Evolutionary conservation across 2,113 vertebrate species (phyloP), one percentile per base, ranked within the genome.

Genomic region (Oncorhynchus masou): DNA sequence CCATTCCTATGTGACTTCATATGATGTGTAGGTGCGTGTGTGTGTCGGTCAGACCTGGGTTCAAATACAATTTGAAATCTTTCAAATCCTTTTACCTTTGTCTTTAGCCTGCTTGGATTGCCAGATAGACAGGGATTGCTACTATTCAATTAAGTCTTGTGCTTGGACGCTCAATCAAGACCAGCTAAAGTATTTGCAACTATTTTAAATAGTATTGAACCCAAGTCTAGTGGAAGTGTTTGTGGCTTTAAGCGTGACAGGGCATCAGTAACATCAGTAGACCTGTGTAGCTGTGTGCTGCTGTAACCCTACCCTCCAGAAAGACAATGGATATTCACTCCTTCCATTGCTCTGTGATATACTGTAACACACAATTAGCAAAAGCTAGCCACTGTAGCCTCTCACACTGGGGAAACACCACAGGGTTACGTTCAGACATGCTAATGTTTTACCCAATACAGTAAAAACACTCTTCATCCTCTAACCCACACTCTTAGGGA

Each of bases 241-340:
- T 73, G 71, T 65, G 34, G 39, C 24, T 48, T n/a, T 48, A 19
- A 48, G 24, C 19, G 12, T 68, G 67, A 68, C 67, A 20, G 4
- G 16, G 27, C 31, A 39, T 19, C 25, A 4, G 67, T 5, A 68
- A 68, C 31, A 39, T 45, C 67, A 68, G 67, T 39, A 68, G 67
- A 16, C 67, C 67, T 29, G 65, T 67, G 19, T 68, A 62, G 25
- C 65, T 67, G 4, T 25, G 65, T 67, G 65, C 60, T 5, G 3
- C 68, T 48, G 68, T 49, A 70, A 70, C 45, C 9, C 45, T 22
- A 70, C 24, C n/a, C 39, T 12, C 9, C 68, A 70, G 68, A 70
- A n/a, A 70, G 19, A 70, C 68, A 70, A 70, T 70, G 45, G 68
- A 70, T 45, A 49, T 4, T 45, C 19, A 45, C 39, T 45, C 68